Percentiles rank a stretch among this genome's conserved stretches.
These are phyloP conservation scores for Adrianichthys oophorus DNA, from an alignment of 2,797 vertebrate genomes.

Conservation along the genomic window DNA sequence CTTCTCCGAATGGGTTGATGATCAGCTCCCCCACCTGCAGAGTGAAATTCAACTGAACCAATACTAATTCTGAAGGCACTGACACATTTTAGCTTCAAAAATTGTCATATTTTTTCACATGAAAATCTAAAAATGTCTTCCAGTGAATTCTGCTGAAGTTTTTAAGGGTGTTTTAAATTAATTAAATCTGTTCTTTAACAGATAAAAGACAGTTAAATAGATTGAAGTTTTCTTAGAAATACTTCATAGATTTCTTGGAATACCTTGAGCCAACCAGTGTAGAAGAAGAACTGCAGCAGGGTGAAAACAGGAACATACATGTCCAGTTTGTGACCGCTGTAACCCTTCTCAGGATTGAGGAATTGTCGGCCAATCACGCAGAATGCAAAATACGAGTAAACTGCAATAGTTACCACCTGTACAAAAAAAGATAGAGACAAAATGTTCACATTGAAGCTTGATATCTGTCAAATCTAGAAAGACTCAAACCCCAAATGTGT, in stretches of 20 bases:
- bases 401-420: conserved; percentile 88
- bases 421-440: not conserved
- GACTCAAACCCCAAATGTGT: no score
- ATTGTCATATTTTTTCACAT: no score
- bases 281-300: conserved; percentile 94
- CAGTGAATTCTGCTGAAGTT: no score
- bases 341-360: conserved; percentile 75
- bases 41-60: not conserved
- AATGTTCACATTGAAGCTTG: not conserved
- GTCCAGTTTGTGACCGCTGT: conserved; percentile 76
- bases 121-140: no score
- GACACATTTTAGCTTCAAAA: no score
- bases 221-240: not conserved
- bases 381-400: conserved; percentile 89
- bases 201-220: no score
- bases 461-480: not conserved
- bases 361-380: conserved; percentile 88
- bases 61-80: not conserved
- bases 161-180: no score
- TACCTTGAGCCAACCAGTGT: conserved; percentile 91
- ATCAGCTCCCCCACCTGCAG: conserved; percentile 88
- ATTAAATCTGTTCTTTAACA: no score
- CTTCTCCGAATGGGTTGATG: conserved; percentile 92
- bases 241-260: not conserved
- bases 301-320: conserved; percentile 87